Base-by-base conservation (phyloP, 2,797 vertebrate genomes). In the Fistularia tabacaria region DNA sequence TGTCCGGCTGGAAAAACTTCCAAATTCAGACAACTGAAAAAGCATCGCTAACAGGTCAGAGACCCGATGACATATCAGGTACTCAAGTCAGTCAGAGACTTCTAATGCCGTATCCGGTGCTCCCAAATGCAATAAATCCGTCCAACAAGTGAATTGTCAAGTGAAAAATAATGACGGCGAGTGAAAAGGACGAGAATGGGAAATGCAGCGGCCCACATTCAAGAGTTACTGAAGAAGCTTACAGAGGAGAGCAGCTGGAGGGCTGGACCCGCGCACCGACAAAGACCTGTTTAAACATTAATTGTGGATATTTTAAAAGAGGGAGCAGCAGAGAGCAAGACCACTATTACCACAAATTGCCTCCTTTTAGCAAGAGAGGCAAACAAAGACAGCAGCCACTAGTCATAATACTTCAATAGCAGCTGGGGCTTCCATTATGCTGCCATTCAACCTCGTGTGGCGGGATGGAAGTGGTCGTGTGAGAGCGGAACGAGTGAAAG, bases 211-310 rank as follows among this genome's bases (percentile, higher is more conserved):
- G 62, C 59, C 50, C 51, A 54, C 49, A 56, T 25, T 81, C 69
- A 77, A 87, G 82, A 73, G 84, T 64, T 59, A 54, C 61, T 85
- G 69, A 81, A 82, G 80, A 74, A 80, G 78, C 65, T 76, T 66
- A 43, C 59, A 79, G 74, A 79, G 72, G 50, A 73, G 63, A 69
- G 62, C 68, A 71, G 64, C 73, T 76, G 66, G 46, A 73, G 59
- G 64, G 78, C 61, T 58, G 60, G 66, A 63, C 72, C 74, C 62
- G 57, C 68, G 71, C 73, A 69, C 41, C 62, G 67, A 60, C 72
- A 59, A 59, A 73, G 48, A 54, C 59, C 72, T 85, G 74, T 80
- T 86, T 83, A 84, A 82, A 81, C 79, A 86, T 85, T 83, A 67
- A 87, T 76, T 64, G 55, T 65, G 71, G 66, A 67, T 59, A 76